Evolutionary conservation across 2,888 invertebrate genomes (phyloP).

Genomic region (Pseudoips prasinana): DNA sequence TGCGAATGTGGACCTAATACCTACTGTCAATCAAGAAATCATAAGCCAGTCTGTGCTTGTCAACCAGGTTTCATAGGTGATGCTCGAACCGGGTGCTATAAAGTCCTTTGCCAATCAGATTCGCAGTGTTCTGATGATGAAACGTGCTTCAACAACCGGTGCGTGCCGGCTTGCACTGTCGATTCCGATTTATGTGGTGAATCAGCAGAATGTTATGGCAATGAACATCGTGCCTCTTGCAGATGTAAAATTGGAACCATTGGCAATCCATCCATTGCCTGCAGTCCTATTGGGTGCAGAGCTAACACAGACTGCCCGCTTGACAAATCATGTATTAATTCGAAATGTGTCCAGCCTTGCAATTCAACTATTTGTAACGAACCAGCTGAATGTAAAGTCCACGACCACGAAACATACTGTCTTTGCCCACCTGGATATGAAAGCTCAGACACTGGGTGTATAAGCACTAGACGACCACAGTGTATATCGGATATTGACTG

Average conservation of each 20-base stretch:
- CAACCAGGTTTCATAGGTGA: conserved; percentile 92
- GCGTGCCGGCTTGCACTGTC: conserved; percentile 89
- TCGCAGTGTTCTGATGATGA: conserved; percentile 91
- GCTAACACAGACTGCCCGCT: conserved; percentile 90
- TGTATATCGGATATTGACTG: conserved; percentile 92
- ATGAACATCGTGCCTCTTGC: conserved; percentile 91
- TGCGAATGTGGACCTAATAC: conserved; percentile 93
- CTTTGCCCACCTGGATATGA: conserved; percentile 90
- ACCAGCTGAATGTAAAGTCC: conserved; percentile 88
- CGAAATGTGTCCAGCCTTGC: conserved; percentile 90
- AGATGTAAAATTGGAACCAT: conserved; percentile 91
- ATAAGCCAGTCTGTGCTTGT: conserved; percentile 94
- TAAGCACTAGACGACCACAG: conserved; percentile 79
- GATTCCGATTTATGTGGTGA: conserved; percentile 88
- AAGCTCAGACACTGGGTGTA: conserved; percentile 84
- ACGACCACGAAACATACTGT: conserved; percentile 89
- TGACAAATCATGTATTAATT: conserved; percentile 90
- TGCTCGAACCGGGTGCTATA: conserved; percentile 90
- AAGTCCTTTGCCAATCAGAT: conserved; percentile 87
- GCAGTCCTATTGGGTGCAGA: conserved; percentile 91
- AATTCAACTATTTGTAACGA: conserved; percentile 85
- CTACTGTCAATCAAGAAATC: conserved; percentile 91
- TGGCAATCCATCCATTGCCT: conserved; percentile 90
- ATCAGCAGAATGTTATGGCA: conserved; percentile 89
- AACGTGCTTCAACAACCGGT: conserved; percentile 91